These are phyloP conservation scores for Cettia cetti DNA, from an alignment of 2,113 vertebrate species.

Conservation along the genomic window DNA sequence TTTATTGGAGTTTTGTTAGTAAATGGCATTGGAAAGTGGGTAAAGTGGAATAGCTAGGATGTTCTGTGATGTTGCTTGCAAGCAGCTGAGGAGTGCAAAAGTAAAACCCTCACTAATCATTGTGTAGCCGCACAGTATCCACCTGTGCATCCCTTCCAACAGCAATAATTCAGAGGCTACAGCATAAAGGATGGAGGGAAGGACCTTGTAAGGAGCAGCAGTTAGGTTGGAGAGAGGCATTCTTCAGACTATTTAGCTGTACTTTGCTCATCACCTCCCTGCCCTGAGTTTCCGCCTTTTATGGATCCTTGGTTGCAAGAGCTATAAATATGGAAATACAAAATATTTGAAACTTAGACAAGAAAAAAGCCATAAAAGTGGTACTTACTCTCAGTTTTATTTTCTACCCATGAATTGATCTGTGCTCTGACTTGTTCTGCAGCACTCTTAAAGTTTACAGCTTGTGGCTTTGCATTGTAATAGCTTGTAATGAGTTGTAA, in stretches of 20 bases:
- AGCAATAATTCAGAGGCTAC: background rate
- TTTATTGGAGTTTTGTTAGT: background rate
- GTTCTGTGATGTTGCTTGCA: background rate
- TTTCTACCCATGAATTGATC: slow-evolving; percentile 73
- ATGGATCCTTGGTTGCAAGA: background rate
- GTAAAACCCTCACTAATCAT: background rate
- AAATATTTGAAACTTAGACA: background rate
- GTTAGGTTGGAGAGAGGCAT: background rate
- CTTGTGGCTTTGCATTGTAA: slow-evolving; percentile 63
- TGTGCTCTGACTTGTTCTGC: slow-evolving; percentile 55
- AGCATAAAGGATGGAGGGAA: background rate
- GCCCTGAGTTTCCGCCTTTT: background rate
- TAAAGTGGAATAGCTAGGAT: background rate
- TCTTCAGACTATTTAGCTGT: background rate
- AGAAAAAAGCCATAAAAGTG: background rate
- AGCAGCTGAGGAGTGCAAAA: background rate
- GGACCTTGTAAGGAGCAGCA: background rate
- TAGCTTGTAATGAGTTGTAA: slow-evolving; percentile 53
- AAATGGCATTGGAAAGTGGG: background rate
- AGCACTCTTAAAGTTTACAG: slow-evolving; percentile 63
- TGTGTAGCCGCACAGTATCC: background rate
- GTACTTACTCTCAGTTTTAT: slow-evolving; percentile 68
- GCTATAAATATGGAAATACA: background rate
- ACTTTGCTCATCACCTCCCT: background rate
- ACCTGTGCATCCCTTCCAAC: background rate